Evolutionary conservation across 1,140 invertebrate genomes (phyloP), one percentile per base, ranked within the genome.

Genomic region (Drosophila tani): DNA sequence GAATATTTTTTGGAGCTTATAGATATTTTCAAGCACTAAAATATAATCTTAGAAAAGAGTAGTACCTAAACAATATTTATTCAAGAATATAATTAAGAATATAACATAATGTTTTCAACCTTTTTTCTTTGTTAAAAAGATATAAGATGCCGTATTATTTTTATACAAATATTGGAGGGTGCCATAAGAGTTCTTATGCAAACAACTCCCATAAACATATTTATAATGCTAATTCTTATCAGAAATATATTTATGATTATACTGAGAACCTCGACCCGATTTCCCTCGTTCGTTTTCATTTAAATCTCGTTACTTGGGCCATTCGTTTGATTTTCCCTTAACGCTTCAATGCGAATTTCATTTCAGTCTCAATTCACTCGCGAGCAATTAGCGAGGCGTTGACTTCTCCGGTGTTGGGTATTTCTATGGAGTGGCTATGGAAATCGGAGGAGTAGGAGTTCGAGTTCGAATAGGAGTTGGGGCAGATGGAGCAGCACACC

Each of bases 341-440:
- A 69, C 46, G 62, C 53, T 29, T 60, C 41, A 79, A 43, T 51
- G 55, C 17, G 12, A 79, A 46, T 46, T 71, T 71, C 47, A 75
- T 66, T 70, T 70, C 51, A 69, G 63, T 67, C 66, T 86, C 35
- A 79, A 82, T 79, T 55, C 50, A 50, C 41, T 60, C 5, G 55
- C 9, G 12, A 43, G 45, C 58, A 71, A 86, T 86, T 82, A 79
- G 56, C 59, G 29, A 68, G 56, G 43, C 66, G 50, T 41, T 69
- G 75, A 70, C 58, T 64, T 60, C 69, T 41, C 6, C 29, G 58
- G n/a, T 21, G n/a, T 21, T 55, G 21, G 45, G 19, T 45, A 21
- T 57, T 64, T 53, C 17, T 63, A 4, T 38, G 50, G 11, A 56
- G 41, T 15, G 40, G 50, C 21, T 17, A 6, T 32, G 65, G n/a